These are phyloP conservation scores for Cataglyphis cursor DNA, from an alignment of 2,888 invertebrate species.

Conservation along the genomic window DNA sequence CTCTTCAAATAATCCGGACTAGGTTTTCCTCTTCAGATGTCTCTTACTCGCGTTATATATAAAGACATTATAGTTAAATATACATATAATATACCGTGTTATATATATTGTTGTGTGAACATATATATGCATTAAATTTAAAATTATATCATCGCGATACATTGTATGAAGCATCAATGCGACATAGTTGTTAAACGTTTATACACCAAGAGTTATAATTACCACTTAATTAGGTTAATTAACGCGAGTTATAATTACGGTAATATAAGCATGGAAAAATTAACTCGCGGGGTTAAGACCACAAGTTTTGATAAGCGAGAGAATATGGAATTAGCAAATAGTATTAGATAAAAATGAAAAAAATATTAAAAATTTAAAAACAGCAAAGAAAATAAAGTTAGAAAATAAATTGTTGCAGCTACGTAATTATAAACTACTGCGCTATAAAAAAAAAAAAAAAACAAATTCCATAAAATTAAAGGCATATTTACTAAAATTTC, in stretches of 20 bases:
- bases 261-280: conserved; percentile 22
- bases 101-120: background rate
- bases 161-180: background rate
- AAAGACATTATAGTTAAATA: conserved; percentile 29
- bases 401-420: background rate
- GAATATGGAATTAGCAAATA: background rate
- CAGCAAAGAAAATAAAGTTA: background rate
- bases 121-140: background rate
- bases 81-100: background rate
- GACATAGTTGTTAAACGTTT: conserved; percentile 3
- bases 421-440: background rate
- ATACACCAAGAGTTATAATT: background rate
- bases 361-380: conserved; percentile 11
- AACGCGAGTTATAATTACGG: conserved; percentile 22
- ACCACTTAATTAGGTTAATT: conserved; percentile 3
- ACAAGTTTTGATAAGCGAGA: conserved; percentile 10
- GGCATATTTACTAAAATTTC: background rate
- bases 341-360: background rate
- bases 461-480: background rate
- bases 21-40: conserved; percentile 18
- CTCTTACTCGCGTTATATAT: conserved; percentile 11
- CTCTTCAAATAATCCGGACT: background rate
- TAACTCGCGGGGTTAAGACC: background rate
- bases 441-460: background rate
- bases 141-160: background rate